Conservation (phyloP, 2,113 vertebrate genomes). For the Alaudala cheleensis region DNA sequence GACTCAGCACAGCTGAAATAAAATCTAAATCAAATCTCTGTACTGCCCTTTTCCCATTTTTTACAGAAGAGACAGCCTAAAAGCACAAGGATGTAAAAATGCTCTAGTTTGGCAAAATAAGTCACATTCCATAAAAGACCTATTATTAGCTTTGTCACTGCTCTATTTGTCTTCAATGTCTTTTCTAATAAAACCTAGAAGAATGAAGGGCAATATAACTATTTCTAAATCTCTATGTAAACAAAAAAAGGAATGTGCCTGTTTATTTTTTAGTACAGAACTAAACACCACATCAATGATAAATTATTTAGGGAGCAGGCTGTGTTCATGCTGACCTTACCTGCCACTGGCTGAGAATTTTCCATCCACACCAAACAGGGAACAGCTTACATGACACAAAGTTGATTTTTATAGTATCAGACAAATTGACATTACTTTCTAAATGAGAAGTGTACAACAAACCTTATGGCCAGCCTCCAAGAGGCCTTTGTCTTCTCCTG, state of each 20-base stretch:
- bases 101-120: not conserved
- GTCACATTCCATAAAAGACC: not conserved
- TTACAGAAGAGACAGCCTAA: not conserved
- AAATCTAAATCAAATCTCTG: not conserved
- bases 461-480: not conserved
- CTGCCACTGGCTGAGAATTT: not conserved
- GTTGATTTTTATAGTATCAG: not conserved
- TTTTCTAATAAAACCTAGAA: conserved; percentile 27
- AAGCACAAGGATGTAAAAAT: conserved; percentile 8
- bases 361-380: not conserved
- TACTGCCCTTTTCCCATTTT: not conserved
- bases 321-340: not conserved
- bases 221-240: not conserved
- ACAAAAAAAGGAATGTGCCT: not conserved
- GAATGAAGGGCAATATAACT: conserved; percentile 22
- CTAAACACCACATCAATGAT: not conserved
- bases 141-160: conserved; percentile 42
- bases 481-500: not conserved
- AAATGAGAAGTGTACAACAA: not conserved
- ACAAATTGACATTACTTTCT: not conserved
- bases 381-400: not conserved
- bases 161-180: conserved; percentile 34
- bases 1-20: not conserved
- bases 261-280: conserved; percentile 3
- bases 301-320: not conserved